Conservation (phyloP, 2,888 invertebrate species). For the Sipha maydis region DNA sequence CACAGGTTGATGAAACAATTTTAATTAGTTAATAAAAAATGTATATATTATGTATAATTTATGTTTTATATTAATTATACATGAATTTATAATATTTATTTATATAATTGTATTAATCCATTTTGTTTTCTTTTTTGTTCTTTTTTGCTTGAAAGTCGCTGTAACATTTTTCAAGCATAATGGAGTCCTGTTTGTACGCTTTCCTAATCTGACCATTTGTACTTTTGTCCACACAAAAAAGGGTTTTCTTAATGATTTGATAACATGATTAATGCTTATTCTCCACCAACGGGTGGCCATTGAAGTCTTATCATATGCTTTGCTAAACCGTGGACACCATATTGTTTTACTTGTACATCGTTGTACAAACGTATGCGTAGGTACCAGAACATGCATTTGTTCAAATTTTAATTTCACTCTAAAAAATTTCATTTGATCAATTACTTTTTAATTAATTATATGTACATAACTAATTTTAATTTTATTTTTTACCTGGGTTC, state of each 20-base stretch:
- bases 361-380: conserved; percentile 43
- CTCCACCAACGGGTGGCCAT: conserved; percentile 38
- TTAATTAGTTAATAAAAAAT: conserved; percentile 31
- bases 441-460: not conserved
- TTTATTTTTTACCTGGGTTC: conserved; percentile 32
- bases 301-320: conserved; percentile 32
- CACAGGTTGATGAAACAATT: not conserved
- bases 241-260: conserved; percentile 42
- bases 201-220: conserved; percentile 58
- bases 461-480: not conserved
- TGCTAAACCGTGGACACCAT: conserved; percentile 34
- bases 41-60: conserved; percentile 16
- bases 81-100: not conserved
- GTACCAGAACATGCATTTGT: conserved; percentile 45
- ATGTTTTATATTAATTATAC: conserved; percentile 43
- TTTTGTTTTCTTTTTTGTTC: conserved; percentile 45
- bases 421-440: not conserved
- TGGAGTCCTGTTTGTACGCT: conserved; percentile 20
- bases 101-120: conserved; percentile 1
- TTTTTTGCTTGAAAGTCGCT: conserved; percentile 29
- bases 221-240: conserved; percentile 43
- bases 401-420: conserved; percentile 51
- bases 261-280: conserved; percentile 21
- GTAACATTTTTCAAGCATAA: conserved; percentile 40
- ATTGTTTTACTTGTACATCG: not conserved